These are phyloP conservation scores for Columbina picui DNA, from an alignment of 2,113 vertebrate species.

Conservation along the genomic window DNA sequence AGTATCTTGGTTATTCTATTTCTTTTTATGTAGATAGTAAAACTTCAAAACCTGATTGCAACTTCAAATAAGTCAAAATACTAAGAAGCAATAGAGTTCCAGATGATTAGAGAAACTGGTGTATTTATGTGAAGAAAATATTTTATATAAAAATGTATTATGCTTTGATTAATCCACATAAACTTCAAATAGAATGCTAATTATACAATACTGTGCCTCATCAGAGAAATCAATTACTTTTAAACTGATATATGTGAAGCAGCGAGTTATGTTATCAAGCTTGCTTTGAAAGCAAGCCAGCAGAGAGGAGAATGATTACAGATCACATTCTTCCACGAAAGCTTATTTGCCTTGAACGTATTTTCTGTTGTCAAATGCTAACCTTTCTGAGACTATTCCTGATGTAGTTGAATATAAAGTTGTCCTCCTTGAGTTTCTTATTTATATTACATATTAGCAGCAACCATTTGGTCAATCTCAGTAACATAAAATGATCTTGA, in stretches of 20 bases:
- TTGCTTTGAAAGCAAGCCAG: constrained; percentile 54
- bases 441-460: not conserved
- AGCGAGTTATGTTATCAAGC: constrained; percentile 17
- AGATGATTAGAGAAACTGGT: not conserved
- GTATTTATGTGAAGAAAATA: not conserved
- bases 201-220: constrained; percentile 37
- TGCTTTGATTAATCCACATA: constrained; percentile 43
- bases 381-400: not conserved
- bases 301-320: constrained; percentile 28
- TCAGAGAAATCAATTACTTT: constrained; percentile 61
- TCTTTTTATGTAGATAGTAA: not conserved
- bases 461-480: not conserved
- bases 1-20: not conserved
- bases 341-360: not conserved
- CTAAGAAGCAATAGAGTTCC: not conserved
- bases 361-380: constrained; percentile 36
- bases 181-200: constrained; percentile 50
- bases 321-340: not conserved
- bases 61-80: not conserved
- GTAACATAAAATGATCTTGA: not conserved
- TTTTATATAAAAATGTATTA: not conserved
- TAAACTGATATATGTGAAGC: constrained; percentile 47
- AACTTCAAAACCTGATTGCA: not conserved
- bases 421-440: constrained; percentile 3
- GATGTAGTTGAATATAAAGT: not conserved